Conservation (phyloP, 2,113 vertebrate genomes). For the Pelmatolapia mariae region DNA sequence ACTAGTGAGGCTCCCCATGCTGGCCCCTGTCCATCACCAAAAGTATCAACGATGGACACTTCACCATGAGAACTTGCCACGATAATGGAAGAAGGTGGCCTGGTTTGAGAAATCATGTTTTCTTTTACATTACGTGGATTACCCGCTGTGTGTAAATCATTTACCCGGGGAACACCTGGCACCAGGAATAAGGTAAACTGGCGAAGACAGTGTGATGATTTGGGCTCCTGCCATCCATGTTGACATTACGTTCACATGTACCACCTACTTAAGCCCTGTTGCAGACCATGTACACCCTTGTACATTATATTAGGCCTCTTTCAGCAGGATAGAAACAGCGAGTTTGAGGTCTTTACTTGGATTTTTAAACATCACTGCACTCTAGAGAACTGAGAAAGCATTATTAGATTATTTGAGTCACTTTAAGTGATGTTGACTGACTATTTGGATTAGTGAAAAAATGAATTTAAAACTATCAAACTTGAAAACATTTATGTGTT, state of each 20-base stretch:
- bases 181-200: neutral
- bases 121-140: neutral
- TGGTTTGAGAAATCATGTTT: neutral
- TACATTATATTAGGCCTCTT: neutral
- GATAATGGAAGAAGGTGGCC: neutral
- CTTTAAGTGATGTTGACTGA: neutral
- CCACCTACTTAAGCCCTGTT: neutral
- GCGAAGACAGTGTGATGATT: neutral
- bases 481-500: neutral
- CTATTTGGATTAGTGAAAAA: neutral
- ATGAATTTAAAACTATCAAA: neutral
- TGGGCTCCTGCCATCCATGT: neutral
- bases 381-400: neutral
- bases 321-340: neutral
- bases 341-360: neutral
- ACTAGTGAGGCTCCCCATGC: neutral
- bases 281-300: neutral
- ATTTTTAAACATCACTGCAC: neutral
- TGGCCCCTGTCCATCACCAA: neutral
- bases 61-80: neutral
- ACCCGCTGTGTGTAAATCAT: neutral
- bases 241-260: neutral
- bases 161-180: neutral
- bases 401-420: neutral
- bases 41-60: neutral